These are phyloP conservation scores for Oryzias celebensis DNA, from an alignment of 2,113 vertebrate species.

Conservation along the genomic window DNA sequence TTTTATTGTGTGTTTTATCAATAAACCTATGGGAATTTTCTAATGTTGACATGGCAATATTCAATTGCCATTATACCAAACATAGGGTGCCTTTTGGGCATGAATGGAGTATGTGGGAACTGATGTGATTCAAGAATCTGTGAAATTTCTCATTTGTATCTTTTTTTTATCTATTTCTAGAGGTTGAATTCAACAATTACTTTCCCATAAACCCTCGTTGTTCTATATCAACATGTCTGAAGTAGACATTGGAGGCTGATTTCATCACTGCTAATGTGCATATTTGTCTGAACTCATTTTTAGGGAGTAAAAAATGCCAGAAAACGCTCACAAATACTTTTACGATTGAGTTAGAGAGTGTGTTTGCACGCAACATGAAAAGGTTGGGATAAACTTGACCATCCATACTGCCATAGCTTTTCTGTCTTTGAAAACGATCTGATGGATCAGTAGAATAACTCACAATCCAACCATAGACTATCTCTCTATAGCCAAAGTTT, in stretches of 20 bases:
- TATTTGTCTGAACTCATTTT: slow-evolving; percentile 27
- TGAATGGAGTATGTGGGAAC: slow-evolving; percentile 46
- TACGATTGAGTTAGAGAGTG: slow-evolving; percentile 14
- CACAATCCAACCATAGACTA: slow-evolving; percentile 18
- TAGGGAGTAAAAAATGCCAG: slow-evolving; percentile 12
- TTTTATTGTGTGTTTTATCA: slow-evolving; percentile 71
- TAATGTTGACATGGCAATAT: slow-evolving; percentile 56
- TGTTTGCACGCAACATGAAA: slow-evolving; percentile 36
- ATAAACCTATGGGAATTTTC: slow-evolving; percentile 56
- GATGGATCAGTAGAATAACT: slow-evolving; percentile 4
- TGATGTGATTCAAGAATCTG: slow-evolving; percentile 47
- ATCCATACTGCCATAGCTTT: slow-evolving; percentile 7
- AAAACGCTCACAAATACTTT: slow-evolving; percentile 12
- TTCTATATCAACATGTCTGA: slow-evolving; percentile 31
- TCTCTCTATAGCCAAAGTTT: background rate
- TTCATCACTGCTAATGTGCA: slow-evolving; percentile 25
- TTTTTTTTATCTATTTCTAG: slow-evolving; percentile 9
- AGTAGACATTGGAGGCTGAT: slow-evolving; percentile 32
- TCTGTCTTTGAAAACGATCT: slow-evolving; percentile 21
- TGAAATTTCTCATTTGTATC: slow-evolving; percentile 38
- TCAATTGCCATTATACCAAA: slow-evolving; percentile 63
- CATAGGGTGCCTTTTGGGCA: slow-evolving; percentile 65
- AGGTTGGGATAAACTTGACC: background rate
- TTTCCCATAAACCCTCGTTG: slow-evolving; percentile 39
- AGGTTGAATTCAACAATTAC: slow-evolving; percentile 34